Evolutionary conservation across 2,797 vertebrate genomes (phyloP).

Genomic region (Schizothorax lantsangensis): DNA sequence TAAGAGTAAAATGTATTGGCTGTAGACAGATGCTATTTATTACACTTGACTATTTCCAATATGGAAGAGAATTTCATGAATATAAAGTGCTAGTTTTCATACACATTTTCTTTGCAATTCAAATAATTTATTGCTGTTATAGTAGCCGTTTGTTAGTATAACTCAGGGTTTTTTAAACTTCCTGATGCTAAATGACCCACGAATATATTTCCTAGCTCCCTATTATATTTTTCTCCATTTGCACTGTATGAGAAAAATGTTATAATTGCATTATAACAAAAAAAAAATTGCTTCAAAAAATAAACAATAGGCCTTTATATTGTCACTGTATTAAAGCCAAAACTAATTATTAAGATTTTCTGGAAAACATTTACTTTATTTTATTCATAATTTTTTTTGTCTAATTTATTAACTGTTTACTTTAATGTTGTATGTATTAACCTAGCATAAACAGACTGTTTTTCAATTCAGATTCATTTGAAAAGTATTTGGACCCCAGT

Average conservation of each 20-base stretch:
- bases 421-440: background rate
- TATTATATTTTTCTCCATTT: background rate
- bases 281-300: background rate
- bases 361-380: background rate
- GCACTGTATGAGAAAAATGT: background rate
- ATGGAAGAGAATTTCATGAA: background rate
- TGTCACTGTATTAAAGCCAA: background rate
- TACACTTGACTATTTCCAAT: background rate
- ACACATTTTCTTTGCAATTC: background rate
- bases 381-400: no score
- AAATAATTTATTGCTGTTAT: background rate
- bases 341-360: background rate
- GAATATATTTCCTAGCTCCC: background rate
- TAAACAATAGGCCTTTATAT: background rate
- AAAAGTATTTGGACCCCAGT: background rate
- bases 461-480: background rate
- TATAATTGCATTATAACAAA: background rate
- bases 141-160: background rate
- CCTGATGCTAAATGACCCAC: background rate
- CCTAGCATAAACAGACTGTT: background rate
- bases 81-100: background rate
- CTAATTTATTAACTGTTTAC: background rate
- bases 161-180: background rate
- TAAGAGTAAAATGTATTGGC: constrained; percentile 65
- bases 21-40: constrained; percentile 61